Evolutionary conservation across 1,140 invertebrate genomes (phyloP).

Genomic region (Ganaspis sp.): DNA sequence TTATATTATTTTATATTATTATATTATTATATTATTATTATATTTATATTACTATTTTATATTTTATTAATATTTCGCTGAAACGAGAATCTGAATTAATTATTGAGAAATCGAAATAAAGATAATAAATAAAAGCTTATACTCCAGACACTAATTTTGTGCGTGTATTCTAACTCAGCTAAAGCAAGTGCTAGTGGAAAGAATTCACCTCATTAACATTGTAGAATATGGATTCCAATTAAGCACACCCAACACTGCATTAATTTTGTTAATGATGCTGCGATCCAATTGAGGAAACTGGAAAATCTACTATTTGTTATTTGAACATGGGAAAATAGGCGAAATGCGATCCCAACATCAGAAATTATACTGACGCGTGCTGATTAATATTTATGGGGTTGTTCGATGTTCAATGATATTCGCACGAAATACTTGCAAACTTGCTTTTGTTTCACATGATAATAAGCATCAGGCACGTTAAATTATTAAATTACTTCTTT

Average conservation of each 20-base stretch:
- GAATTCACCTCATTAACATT: slow-evolving; percentile 17
- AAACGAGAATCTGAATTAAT: too few species aligned
- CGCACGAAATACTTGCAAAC: background rate
- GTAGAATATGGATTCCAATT: background rate
- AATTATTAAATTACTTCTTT: background rate
- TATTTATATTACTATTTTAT: too few species aligned
- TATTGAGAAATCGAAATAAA: too few species aligned
- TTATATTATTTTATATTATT: too few species aligned
- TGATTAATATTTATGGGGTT: slow-evolving; percentile 21
- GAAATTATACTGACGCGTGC: slow-evolving; percentile 16
- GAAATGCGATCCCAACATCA: slow-evolving; percentile 14
- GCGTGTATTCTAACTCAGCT: background rate
- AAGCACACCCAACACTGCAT: background rate
- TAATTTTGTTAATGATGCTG: slow-evolving; percentile 2
- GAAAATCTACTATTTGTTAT: slow-evolving; percentile 28
- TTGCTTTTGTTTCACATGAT: background rate
- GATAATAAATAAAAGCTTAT: too few species aligned
- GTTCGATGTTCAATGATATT: slow-evolving; percentile 1
- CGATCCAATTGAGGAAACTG: slow-evolving; percentile 15
- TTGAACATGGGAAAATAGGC: background rate
- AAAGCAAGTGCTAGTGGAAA: background rate
- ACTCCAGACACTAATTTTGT: too few species aligned
- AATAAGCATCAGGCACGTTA: background rate
- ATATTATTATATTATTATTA: too few species aligned
- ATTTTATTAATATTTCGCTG: too few species aligned